Conservation (phyloP, 2,888 invertebrate genomes). For the Ctenicera cuprea region DNA sequence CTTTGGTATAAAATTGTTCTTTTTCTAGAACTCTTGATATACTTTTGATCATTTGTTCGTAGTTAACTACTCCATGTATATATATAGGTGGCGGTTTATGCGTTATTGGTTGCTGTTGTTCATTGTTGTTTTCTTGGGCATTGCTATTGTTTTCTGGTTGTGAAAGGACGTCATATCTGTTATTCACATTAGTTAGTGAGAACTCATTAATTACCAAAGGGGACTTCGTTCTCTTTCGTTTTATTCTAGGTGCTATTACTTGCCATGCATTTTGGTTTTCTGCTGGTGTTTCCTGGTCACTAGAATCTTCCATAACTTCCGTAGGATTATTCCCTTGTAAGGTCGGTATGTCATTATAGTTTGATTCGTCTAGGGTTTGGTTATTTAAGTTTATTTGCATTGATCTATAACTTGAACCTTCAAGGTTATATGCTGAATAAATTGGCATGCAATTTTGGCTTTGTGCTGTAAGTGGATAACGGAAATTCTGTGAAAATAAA, state of each 20-base stretch:
- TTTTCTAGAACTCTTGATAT: slow-evolving; percentile 15
- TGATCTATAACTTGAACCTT: neutral
- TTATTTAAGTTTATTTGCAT: neutral
- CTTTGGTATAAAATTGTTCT: slow-evolving; percentile 24
- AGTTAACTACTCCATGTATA: slow-evolving; percentile 24
- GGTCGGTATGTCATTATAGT: neutral
- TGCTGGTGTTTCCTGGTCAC: slow-evolving; percentile 2
- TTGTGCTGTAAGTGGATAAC: neutral
- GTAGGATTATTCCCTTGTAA: neutral
- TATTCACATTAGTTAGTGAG: slow-evolving; percentile 3
- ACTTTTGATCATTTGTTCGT: slow-evolving; percentile 25
- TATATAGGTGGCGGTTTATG: slow-evolving; percentile 28
- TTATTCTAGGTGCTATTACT: slow-evolving; percentile 9
- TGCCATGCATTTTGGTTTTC: slow-evolving; percentile 10
- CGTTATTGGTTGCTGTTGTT: slow-evolving; percentile 7
- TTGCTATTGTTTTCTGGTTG: neutral
- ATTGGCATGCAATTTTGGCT: no score
- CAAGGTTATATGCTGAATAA: no score
- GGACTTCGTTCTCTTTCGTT: neutral
- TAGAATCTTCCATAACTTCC: neutral
- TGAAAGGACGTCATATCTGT: slow-evolving; percentile 6
- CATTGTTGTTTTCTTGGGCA: slow-evolving; percentile 1
- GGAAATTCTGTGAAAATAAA: neutral
- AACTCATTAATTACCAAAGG: neutral
- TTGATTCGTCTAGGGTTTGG: neutral